phyloP scores from a whole-genome alignment of 2,888 invertebrate genomes.

The Petrolisthes manimaculis region DNA sequence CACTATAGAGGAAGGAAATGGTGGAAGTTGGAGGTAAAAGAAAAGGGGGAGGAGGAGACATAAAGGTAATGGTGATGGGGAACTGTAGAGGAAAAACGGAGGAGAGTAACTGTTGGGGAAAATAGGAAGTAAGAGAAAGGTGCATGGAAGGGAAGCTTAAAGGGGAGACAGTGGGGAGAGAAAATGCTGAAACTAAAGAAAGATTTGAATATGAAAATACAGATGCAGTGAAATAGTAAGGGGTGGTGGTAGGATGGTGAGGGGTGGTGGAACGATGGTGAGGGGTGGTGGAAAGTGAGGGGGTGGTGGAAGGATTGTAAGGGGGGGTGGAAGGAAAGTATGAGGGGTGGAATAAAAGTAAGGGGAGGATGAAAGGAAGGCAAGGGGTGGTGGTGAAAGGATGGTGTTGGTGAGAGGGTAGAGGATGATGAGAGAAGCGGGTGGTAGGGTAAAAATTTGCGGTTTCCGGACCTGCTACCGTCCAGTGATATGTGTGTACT shows the following conservation, averaged over 20 bases:
- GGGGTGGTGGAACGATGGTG: neutral
- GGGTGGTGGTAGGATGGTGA: neutral
- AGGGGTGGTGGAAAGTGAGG: neutral
- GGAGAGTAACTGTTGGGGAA: neutral
- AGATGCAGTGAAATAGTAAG: neutral
- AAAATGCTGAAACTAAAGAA: too few species aligned
- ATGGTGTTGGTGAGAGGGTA: neutral
- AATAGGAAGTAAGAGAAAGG: neutral
- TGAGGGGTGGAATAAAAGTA: neutral
- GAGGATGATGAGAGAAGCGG: neutral
- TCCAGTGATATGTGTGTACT: slow-evolving; percentile 1
- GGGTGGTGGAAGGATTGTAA: neutral
- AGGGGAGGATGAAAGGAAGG: neutral
- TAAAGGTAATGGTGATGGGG: neutral
- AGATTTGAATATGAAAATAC: too few species aligned
- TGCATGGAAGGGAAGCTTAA: neutral
- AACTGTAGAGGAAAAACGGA: neutral
- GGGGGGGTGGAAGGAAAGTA: neutral
- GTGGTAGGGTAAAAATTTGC: neutral
- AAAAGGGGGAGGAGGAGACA: neutral
- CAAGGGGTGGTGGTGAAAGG: neutral
- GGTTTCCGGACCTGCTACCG: slow-evolving; percentile 7
- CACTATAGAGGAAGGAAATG: neutral
- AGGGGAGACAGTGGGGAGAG: neutral
- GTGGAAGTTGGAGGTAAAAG: neutral